These are phyloP conservation scores for Nyctereutes procyonoides DNA, from an alignment of 2,113 vertebrate species.

Conservation along the genomic window DNA sequence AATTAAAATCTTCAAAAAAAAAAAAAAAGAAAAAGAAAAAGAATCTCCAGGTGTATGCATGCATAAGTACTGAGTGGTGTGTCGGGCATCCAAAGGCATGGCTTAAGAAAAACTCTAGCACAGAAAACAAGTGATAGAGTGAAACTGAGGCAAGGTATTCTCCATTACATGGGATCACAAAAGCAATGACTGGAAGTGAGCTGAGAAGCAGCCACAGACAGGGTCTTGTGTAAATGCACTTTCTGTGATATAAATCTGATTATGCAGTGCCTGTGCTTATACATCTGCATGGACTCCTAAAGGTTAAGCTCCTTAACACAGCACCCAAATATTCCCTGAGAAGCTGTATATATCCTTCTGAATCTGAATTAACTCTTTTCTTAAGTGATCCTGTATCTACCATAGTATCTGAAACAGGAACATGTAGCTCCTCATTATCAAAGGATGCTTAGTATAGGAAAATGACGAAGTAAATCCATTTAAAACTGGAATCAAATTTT, in stretches of 20 bases:
- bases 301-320: background rate
- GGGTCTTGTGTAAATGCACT: background rate
- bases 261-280: background rate
- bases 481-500: background rate
- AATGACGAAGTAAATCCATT: background rate
- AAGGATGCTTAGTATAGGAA: background rate
- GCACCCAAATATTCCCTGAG: background rate
- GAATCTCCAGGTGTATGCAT: background rate
- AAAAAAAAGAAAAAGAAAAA: too few species aligned
- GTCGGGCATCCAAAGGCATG: background rate
- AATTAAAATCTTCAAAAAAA: too few species aligned
- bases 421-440: background rate
- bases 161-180: background rate
- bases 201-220: background rate
- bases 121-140: background rate
- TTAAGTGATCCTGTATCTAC: background rate
- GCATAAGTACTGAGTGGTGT: background rate
- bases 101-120: background rate
- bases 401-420: background rate
- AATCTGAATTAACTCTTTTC: background rate
- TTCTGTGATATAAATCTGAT: background rate
- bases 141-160: background rate
- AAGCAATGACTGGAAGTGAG: background rate
- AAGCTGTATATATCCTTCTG: background rate
- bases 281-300: background rate